Percentiles rank a stretch among this genome's conserved stretches.
Conservation (phyloP, 92 coral and sea anemone genomes). For the Scolanthus callimorphus region DNA sequence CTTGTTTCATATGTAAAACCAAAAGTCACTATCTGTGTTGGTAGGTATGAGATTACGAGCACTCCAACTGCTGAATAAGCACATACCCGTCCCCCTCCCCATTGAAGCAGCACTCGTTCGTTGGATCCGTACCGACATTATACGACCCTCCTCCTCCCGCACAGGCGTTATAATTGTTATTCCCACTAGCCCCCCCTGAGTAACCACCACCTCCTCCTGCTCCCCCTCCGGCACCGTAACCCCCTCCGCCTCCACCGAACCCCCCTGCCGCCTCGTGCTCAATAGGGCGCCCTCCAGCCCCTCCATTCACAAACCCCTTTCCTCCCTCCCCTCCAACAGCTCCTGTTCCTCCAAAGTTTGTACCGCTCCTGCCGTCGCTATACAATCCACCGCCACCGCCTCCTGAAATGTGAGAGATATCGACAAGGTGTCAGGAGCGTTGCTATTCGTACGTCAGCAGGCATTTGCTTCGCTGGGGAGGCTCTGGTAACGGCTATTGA, state of each 20-base stretch:
- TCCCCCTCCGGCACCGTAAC: constrained; percentile 37
- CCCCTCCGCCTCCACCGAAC: constrained; percentile 54
- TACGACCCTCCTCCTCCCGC: not conserved
- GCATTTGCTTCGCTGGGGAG: too few species aligned
- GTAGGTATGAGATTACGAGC: too few species aligned
- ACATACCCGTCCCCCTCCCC: not conserved
- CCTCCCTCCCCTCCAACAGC: constrained; percentile 48
- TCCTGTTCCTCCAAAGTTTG: constrained; percentile 27
- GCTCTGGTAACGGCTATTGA: too few species aligned
- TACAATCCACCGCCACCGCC: constrained; percentile 48
- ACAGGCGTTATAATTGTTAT: not conserved
- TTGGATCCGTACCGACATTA: not conserved
- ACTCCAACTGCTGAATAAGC: not conserved
- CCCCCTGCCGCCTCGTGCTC: constrained; percentile 13
- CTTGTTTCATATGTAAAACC: too few species aligned
- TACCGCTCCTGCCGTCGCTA: constrained; percentile 34
- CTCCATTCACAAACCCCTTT: constrained; percentile 30
- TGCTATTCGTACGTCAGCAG: too few species aligned
- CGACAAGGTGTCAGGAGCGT: too few species aligned
- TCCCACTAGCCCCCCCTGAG: constrained; percentile 21
- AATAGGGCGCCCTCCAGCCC: constrained; percentile 32
- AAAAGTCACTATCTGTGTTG: too few species aligned
- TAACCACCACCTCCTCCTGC: constrained; percentile 49
- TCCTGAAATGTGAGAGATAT: constrained; percentile 15
- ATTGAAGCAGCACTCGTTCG: not conserved